Base-by-base conservation (phyloP, 2,888 invertebrate genomes). In the Dicycla oo region DNA sequence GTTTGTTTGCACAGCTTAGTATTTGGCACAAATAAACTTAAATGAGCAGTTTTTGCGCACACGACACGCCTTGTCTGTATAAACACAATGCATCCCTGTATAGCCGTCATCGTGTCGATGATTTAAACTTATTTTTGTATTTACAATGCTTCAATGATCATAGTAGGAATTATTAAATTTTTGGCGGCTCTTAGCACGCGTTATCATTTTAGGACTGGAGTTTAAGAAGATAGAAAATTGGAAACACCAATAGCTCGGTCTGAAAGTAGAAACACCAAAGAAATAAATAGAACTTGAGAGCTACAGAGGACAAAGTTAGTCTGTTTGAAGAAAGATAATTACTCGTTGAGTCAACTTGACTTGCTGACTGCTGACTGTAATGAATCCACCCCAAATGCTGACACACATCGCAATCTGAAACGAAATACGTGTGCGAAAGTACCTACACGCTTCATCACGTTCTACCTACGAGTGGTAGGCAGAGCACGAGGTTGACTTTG, bases 1-100 rank as follows among this genome's bases (percentile, higher is more conserved):
- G 56, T 76, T 71, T 86, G 71, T 87, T 86, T 87, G 67, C 60
- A 81, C 85, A 87, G 85, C 78, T 86, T 84, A 84, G 77, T 84
- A 81, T 83, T 84, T 56, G 68, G 68, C 70, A 81, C 78, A 60
- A 63, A 69, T 76, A 61, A 62, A 70, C 26, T 68, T 62, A 77
- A 82, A 84, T 74, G 64, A 72, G 67, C n/a, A 67, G 64, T 75
- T 79, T 78, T 83, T 85, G 65, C 62, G 47, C 65, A 20, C 57
- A 53, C 30, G 15, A 77, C 79, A 71, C 49, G 40, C 49, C 57
- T 43, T 57, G 66, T 75, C 73, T 72, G 68, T 45, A 58, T 43
- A 57, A 67, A 79, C 30, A 86, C 71, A 79, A 72, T 72, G 38
- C 58, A 61, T 34, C 56, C 54, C 63, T 64, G 63, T 66, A 57